Percentiles rank a stretch among this genome's conserved stretches.
Evolutionary conservation across 2,888 invertebrate species (phyloP).

Genomic region (Opisthograptis luteolata): DNA sequence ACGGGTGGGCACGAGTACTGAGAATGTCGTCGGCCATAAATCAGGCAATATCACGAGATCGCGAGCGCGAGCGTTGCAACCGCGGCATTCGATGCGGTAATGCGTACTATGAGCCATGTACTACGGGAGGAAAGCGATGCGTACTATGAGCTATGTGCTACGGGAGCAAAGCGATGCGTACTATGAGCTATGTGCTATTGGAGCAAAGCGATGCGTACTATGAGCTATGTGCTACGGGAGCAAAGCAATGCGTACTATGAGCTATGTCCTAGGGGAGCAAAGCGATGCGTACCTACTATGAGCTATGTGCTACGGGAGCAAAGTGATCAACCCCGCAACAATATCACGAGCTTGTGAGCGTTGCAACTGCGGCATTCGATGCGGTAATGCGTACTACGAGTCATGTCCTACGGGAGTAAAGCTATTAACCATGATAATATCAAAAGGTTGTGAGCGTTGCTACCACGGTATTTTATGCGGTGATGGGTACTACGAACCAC

Average conservation of each 20-base stretch:
- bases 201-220: constrained; percentile 1
- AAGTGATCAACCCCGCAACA: too few species aligned
- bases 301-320: too few species aligned
- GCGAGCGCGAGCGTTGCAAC: constrained; percentile 17
- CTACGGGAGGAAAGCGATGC: not conserved
- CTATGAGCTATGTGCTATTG: too few species aligned
- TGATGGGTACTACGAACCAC: constrained; percentile 1
- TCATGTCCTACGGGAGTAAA: not conserved
- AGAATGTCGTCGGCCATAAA: constrained; percentile 22
- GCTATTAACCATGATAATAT: too few species aligned
- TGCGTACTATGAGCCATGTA: not conserved
- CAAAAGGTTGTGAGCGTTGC: constrained; percentile 6
- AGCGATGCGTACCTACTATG: too few species aligned
- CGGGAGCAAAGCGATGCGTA: not conserved
- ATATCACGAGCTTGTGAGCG: constrained; percentile 3
- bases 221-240: not conserved
- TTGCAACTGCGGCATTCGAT: constrained; percentile 8
- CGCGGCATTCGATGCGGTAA: constrained; percentile 4
- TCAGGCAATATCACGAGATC: constrained; percentile 16
- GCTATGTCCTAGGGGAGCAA: not conserved
- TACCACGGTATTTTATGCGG: constrained; percentile 3
- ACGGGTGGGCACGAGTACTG: constrained; percentile 18
- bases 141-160: not conserved
- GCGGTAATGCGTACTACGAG: constrained; percentile 2
- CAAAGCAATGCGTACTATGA: constrained; percentile 1